Evolutionary conservation across 2,113 vertebrate species (phyloP), one percentile per base, ranked within the genome.

Genomic region (Salvator merianae): DNA sequence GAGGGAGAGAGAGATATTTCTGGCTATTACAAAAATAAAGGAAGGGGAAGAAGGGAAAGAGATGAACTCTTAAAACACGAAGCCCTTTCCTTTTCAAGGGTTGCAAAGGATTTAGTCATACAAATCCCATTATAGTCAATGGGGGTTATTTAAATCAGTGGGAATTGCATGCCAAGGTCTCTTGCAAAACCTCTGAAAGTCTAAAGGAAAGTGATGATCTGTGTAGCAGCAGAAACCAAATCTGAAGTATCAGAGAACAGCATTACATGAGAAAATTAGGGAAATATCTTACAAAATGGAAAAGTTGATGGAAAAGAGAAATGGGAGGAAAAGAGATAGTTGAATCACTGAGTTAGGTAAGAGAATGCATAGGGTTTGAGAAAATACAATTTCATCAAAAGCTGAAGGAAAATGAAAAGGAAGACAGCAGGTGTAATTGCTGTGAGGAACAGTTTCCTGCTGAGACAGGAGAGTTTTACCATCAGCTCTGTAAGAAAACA

Each of bases 311-410:
- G 55, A 85, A 90, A 89, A 73, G 30, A 73, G 83, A 87, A 82
- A 82, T 66, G 68, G 82, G 79, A 83, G 85, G 84, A 89, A 93
- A 94, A 92, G 79, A 83, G 84, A 85, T 82, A n/a, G 74, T 73
- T 80, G 86, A 91, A 92, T 89, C 74, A 62, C 32, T 53, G 88
- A 92, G 89, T 95, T 94, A 93, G 66, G 53, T 94, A 94, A 93
- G 92, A 90, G 87, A 92, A 93, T 93, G 95, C 53, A 36, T 53
- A 94, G 88, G 81, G 80, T 91, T 94, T 96, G 81, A 91, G 91
- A 89, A 95, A 95, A 95, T 75, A 91, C 77, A 90, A 87, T 95
- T 96, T 95, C 88, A 95, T 95, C 92, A 95, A 90, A 91, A 95
- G 86, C 87, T 89, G 90, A 91, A 90, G 90, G 90, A 89, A 96